These are phyloP conservation scores for Seira sanloemensis DNA, from an alignment of 2,888 invertebrate genomes.

Conservation along the genomic window DNA sequence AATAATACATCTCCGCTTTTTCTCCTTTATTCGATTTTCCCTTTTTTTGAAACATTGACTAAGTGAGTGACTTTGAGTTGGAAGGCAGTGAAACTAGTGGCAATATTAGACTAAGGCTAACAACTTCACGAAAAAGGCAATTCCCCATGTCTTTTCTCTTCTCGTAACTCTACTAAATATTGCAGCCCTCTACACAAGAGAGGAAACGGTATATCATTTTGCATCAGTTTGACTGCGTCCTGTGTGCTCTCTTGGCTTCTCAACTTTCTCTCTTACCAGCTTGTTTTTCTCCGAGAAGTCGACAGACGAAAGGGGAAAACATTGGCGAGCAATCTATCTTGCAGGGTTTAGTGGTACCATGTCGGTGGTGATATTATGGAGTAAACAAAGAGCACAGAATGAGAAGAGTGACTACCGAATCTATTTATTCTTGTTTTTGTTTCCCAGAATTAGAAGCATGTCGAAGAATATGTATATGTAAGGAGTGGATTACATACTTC, in stretches of 20 bases:
- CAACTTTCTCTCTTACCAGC: background rate
- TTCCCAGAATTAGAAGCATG: background rate
- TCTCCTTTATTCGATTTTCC: constrained; percentile 16
- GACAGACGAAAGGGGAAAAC: background rate
- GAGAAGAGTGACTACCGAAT: background rate
- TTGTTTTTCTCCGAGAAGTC: background rate
- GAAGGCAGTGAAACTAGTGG: background rate
- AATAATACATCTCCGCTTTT: background rate
- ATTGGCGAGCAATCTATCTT: background rate
- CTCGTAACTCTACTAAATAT: background rate
- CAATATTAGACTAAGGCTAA: background rate
- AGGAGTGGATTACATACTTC: background rate
- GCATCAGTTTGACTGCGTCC: background rate
- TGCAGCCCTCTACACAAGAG: background rate
- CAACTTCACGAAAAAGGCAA: background rate
- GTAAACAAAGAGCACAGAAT: background rate
- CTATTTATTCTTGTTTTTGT: background rate
- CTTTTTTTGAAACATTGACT: background rate
- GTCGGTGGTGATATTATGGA: background rate
- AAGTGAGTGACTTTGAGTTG: constrained; percentile 5
- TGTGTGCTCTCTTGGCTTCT: background rate
- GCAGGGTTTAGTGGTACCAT: background rate
- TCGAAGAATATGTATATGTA: background rate
- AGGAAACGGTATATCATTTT: background rate
- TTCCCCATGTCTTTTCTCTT: background rate